Evolutionary conservation across 2,797 vertebrate species (phyloP), one percentile per base, ranked within the genome.

Genomic region (Poliocrania exsul): DNA sequence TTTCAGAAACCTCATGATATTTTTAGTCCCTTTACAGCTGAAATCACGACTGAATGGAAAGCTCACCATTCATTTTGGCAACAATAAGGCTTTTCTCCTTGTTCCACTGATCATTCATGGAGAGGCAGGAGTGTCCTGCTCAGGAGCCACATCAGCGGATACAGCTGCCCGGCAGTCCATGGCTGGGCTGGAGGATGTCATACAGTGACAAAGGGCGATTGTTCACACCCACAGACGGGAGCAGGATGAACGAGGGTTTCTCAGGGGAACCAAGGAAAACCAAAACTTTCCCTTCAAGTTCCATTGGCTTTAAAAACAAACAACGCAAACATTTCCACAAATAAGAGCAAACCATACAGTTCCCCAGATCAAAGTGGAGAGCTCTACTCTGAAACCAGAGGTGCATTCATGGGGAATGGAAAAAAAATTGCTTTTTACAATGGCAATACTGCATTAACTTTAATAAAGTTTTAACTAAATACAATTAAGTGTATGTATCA

Each of bases 281-380:
- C 19, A 85, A 40, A 93, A 93, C 46, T 82, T 93, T 80, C 78
- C 64, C 81, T 88, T 70, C 1, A 10, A 81, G 54, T 89, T 90
- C 83, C 1, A 0, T 23, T 62, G 83, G 20, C 42, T 95, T 87
- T 80, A 87, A 95, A 96, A 95, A 93, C 40, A 95, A 95, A 95
- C 60, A 70, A 15, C 13, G 47, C 42, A 87, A 88, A 81, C 29
- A 37, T 84, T 93, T 95, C 74, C 42, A 14, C 51, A 94, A 90
- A 29, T 61, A 91, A 89, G 28, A 3, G 35, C 28, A 78, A 94
- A 78, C 16, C 49, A 24, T 62, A 54, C 8, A 44, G 50, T 40
- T 92, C 28, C 53, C 64, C 49, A 73, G 61, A 87, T 74, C 58
- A 81, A 85, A 91, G 67, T 4, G 2, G 3, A 77, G 51, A 53